phyloP scores from a whole-genome alignment of 2,888 invertebrate species.

The Merodon equestris region DNA sequence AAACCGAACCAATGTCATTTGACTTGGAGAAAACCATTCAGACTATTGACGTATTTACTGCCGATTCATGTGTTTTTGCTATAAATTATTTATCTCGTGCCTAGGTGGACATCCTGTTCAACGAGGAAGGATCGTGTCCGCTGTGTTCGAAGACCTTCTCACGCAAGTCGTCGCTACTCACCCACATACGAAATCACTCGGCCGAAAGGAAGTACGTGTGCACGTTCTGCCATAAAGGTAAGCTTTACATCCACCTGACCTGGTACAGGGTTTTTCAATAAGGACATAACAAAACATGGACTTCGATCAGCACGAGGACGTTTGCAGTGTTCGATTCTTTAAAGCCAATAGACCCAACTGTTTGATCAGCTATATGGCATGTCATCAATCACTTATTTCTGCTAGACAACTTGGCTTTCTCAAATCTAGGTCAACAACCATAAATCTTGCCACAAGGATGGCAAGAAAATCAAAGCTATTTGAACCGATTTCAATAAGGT shows the following conservation, averaged over 20 bases:
- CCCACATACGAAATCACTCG: constrained; percentile 79
- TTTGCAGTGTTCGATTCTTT: too few species aligned
- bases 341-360: too few species aligned
- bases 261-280: too few species aligned
- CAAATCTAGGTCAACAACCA: too few species aligned
- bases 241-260: constrained; percentile 36
- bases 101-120: constrained; percentile 78
- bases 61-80: too few species aligned
- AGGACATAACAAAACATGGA: too few species aligned
- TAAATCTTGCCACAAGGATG: too few species aligned
- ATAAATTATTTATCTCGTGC: constrained; percentile 13
- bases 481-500: too few species aligned
- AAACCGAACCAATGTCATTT: constrained; percentile 74
- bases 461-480: too few species aligned
- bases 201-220: constrained; percentile 79
- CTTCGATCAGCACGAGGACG: background rate
- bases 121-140: constrained; percentile 79
- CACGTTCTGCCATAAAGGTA: constrained; percentile 78
- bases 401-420: too few species aligned
- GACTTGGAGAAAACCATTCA: constrained; percentile 76
- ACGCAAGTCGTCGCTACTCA: constrained; percentile 78
- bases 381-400: too few species aligned
- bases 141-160: constrained; percentile 79
- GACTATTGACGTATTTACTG: constrained; percentile 73
- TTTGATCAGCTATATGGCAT: too few species aligned